Base-by-base conservation (phyloP, 2,888 invertebrate species). In the Escarpia spicata region DNA sequence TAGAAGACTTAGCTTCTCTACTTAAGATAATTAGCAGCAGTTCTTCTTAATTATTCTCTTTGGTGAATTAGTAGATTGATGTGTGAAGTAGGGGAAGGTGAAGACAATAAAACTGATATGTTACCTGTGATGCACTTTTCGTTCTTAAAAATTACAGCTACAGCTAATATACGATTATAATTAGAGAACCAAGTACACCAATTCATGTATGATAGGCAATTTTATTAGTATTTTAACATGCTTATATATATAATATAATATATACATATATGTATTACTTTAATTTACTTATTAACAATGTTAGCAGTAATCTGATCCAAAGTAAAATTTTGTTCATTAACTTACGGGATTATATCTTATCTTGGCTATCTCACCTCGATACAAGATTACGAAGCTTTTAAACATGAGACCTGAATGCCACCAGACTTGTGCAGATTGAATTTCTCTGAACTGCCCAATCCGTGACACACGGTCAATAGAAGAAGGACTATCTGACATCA, bases 11-110 rank as follows among this genome's bases (percentile, higher is more conserved):
- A 75, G 75, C 75, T 26, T 6, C 75, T 75, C 75, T 75, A 75
- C n/a, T 75, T 75, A 52, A 75, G 75, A 75, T 75, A 75, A 75
- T 75, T 75, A 75, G 75, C 75, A 75, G 75, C 75, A 75, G n/a
- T 75, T 75, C 19, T 26, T 26, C 75, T 75, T 75, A 75, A 75
- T 75, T 75, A 75, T 75, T 75, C 75, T 75, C 75, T 75, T 75
- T 75, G 3, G 6, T 75, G 75, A 75, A 75, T 75, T 19, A 75
- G 75, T 75, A 75, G 75, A 75, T 75, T 75, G 75, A 75, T 75
- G 19, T 26, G 19, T 6, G 75, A 75, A 75, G 75, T 75, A 52
- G 75, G n/a, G 75, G 75, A 75, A 75, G 75, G 0, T 75, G 26
- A 75, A 75, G 75, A 75, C 3, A 75, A 19, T 26, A 75, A 75